phyloP scores from a whole-genome alignment of 2,888 invertebrate species.

The Apamea anceps region DNA sequence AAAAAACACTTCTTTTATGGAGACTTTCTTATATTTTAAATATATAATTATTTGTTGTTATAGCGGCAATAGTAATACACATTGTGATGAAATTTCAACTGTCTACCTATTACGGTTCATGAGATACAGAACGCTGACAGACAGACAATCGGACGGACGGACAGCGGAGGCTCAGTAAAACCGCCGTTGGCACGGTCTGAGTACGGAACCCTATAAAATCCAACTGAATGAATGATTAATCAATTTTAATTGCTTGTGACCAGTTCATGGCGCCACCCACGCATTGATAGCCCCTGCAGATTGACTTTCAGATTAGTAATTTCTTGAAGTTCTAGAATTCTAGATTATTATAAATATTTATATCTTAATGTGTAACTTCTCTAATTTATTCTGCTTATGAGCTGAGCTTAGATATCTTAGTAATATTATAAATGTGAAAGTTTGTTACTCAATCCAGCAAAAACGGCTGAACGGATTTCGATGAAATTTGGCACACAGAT shows the following conservation, averaged over 20 bases:
- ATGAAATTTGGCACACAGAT: neutral
- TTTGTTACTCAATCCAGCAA: neutral
- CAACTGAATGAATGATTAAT: neutral
- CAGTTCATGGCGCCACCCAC: constrained; percentile 9
- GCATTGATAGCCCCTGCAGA: constrained; percentile 21
- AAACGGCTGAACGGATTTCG: neutral
- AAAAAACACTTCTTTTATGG: neutral
- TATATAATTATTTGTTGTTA: neutral
- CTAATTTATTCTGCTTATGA: neutral
- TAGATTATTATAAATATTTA: constrained; percentile 14
- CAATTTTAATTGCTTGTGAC: constrained; percentile 23
- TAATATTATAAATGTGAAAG: neutral
- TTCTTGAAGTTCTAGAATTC: constrained; percentile 1
- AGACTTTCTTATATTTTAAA: neutral
- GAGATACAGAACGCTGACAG: neutral
- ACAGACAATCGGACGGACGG: too few relatives aligned
- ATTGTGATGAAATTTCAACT: neutral
- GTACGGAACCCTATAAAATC: neutral
- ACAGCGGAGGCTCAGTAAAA: too few relatives aligned
- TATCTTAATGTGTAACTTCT: constrained; percentile 6
- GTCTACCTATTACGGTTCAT: neutral
- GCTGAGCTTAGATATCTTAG: neutral
- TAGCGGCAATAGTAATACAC: neutral
- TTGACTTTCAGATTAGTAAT: constrained; percentile 6
- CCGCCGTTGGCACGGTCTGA: too few relatives aligned